A percentile compares a stretch with the other conserved stretches of the same genome.
phyloP scores from a whole-genome alignment of 2,113 vertebrate genomes.

The Saccopteryx bilineata region DNA sequence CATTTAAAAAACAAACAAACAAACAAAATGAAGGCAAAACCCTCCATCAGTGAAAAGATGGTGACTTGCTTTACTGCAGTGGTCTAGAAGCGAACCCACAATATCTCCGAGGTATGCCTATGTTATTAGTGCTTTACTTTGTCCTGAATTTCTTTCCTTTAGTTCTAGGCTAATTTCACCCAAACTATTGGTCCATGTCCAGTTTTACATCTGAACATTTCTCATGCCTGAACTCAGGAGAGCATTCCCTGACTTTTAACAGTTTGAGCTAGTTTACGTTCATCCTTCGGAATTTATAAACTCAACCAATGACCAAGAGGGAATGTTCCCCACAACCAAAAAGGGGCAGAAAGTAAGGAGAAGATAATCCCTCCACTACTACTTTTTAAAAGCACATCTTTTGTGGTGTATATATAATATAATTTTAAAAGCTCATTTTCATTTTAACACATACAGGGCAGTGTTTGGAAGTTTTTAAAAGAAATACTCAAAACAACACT shows the following conservation, averaged over 20 bases:
- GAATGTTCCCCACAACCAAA: neutral
- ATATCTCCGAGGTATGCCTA: neutral
- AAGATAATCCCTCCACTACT: neutral
- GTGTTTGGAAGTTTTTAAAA: neutral
- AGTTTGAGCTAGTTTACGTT: neutral
- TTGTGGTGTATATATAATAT: neutral
- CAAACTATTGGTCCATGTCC: neutral
- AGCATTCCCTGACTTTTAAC: constrained; percentile 2
- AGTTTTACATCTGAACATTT: neutral
- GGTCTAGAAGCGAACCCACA: neutral
- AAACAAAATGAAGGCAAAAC: neutral
- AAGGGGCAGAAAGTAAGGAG: neutral
- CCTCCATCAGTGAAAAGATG: neutral
- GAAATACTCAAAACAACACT: neutral
- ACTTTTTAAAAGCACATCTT: neutral
- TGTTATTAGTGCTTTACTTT: neutral
- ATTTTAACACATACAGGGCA: neutral
- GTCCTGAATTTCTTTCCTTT: neutral
- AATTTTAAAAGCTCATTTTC: neutral
- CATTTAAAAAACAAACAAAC: neutral
- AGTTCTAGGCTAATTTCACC: constrained; percentile 17
- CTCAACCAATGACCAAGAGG: neutral
- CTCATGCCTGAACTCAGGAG: neutral
- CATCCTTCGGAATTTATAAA: neutral
- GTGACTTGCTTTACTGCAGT: neutral